Conservation (phyloP, 2,888 invertebrate genomes). For the Acanthosoma haemorrhoidale region DNA sequence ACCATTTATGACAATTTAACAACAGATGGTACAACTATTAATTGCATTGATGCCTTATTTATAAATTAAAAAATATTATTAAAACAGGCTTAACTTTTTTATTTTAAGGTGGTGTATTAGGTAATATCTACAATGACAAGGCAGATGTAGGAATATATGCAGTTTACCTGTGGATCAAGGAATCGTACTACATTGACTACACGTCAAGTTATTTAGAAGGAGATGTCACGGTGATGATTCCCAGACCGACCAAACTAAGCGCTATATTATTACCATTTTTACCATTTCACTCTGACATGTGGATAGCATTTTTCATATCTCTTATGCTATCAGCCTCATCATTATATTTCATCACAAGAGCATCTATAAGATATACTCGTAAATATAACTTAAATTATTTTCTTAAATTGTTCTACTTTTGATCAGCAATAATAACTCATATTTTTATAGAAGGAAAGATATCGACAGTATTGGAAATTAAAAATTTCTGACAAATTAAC, state of each 20-base stretch:
- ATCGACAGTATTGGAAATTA: too few relatives aligned
- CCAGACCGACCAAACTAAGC: constrained; percentile 26
- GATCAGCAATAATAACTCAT: too few relatives aligned
- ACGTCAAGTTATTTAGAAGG: constrained; percentile 25
- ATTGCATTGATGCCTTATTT: neutral
- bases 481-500: too few relatives aligned
- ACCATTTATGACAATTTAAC: constrained; percentile 34
- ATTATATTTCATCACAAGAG: constrained; percentile 5
- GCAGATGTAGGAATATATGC: constrained; percentile 33
- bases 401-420: too few relatives aligned
- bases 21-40: constrained; percentile 28
- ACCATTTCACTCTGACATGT: constrained; percentile 30
- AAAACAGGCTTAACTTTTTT: neutral
- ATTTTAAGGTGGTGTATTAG: constrained; percentile 35
- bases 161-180: constrained; percentile 32
- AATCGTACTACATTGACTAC: constrained; percentile 33
- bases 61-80: neutral
- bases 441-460: too few relatives aligned
- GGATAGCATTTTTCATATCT: constrained; percentile 29
- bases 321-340: constrained; percentile 4
- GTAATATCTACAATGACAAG: constrained; percentile 32
- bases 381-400: neutral
- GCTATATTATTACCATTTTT: constrained; percentile 32
- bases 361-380: constrained; percentile 25
- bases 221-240: constrained; percentile 25